Evolutionary conservation across 2,888 invertebrate genomes (phyloP), one percentile per base, ranked within the genome.

Genomic region (Protophormia terraenovae): DNA sequence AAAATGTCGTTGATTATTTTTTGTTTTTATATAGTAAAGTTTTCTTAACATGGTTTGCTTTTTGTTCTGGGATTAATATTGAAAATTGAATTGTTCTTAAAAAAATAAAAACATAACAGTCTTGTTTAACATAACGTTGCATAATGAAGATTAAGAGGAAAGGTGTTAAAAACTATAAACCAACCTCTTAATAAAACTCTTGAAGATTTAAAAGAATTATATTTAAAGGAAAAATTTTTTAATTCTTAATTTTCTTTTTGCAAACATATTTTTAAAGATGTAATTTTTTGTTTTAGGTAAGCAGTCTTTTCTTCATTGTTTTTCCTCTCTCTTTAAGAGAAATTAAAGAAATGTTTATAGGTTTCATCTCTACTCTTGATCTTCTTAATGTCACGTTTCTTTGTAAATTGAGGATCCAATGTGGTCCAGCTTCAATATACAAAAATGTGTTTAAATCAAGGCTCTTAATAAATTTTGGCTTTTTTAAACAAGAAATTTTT

Each of bases 351-450:
- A n/a, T 5, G 2, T 22, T 22, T 53, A n/a, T 32, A 0, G 7
- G n/a, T 66, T 66, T 66, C 2, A 2, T 41, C 24, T 24, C 8
- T 7, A 8, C 60, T 71, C 27, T 53, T 67, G 10, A 82, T 64
- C 71, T 64, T 19, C n/a, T n/a, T 71, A 7, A 29, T n/a, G 16
- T n/a, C 6, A 45, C 69, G 41, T 3, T 41, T n/a, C n/a, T 72
- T 58, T 67, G 77, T 73, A 72, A n/a, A 35, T 60, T 76, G 35
- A 69, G 81, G 77, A 77, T 80, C 84, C 84, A 80, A 80, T 84
- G 80, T 84, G 84, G 84, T 55, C 76, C 84, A 81, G 67, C 32
- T 69, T 73, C 24, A 73, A 78, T 80, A 67, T 71, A 81, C 64
- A 66, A 69, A n/a, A n/a, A 69, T 19, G 14, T 64, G 53, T 16